phyloP scores from a whole-genome alignment of 1,140 invertebrate genomes.

The Thalassaphorura encarpata region DNA sequence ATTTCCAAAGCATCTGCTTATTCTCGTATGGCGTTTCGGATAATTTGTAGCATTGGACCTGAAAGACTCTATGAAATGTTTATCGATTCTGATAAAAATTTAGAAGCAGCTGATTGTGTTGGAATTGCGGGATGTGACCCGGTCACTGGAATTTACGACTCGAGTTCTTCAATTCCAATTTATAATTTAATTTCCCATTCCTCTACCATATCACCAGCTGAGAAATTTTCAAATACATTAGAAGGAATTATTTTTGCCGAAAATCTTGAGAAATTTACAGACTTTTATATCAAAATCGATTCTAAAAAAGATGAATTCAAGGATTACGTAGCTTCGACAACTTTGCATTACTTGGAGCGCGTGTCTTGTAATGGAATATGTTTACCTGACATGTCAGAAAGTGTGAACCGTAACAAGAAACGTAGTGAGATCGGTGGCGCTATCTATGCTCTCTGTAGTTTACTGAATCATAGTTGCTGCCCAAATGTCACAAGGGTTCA shows the following conservation, averaged over 20 bases:
- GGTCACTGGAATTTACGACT: constrained; percentile 3
- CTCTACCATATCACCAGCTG: neutral
- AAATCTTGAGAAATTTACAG: constrained; percentile 3
- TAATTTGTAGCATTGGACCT: neutral
- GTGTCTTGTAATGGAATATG: constrained; percentile 23
- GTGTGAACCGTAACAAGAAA: constrained; percentile 10
- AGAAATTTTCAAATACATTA: neutral
- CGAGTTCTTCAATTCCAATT: neutral
- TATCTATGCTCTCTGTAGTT: constrained; percentile 61
- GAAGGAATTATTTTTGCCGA: neutral
- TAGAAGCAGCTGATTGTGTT: neutral
- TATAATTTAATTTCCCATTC: constrained; percentile 14
- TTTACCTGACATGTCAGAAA: too few relatives aligned
- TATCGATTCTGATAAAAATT: neutral
- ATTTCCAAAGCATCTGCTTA: neutral
- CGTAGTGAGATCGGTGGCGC: constrained; percentile 45
- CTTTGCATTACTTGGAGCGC: constrained; percentile 7
- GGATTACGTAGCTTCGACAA: neutral
- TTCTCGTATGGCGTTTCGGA: constrained; percentile 1
- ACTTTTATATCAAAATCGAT: neutral
- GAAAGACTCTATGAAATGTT: neutral
- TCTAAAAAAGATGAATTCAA: neutral
- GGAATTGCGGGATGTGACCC: too few relatives aligned
- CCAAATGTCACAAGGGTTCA: constrained; percentile 53
- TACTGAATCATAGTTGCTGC: constrained; percentile 85